Conservation (phyloP, 2,888 invertebrate species). For the Mycogona germanica region DNA sequence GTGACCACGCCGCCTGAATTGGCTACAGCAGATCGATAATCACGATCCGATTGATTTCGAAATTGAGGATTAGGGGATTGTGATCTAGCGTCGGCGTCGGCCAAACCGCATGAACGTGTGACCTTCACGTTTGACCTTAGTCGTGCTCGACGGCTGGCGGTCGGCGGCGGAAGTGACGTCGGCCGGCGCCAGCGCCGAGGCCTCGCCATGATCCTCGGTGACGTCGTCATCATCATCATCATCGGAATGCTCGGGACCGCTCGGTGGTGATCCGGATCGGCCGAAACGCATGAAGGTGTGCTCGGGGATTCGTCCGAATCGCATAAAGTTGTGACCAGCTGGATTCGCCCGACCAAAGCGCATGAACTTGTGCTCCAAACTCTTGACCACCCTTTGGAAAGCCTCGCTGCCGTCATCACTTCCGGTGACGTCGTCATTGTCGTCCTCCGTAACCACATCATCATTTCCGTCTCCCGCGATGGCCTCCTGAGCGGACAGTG, state of each 20-base stretch:
- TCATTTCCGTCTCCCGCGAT: too few species aligned
- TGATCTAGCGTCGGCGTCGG: too few species aligned
- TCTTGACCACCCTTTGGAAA: background rate
- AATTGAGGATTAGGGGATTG: too few species aligned
- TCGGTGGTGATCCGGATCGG: slow-evolving; percentile 7
- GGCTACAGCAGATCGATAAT: too few species aligned
- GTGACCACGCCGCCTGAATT: too few species aligned
- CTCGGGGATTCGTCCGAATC: slow-evolving; percentile 17
- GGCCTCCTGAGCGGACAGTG: too few species aligned
- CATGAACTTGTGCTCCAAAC: slow-evolving; percentile 13
- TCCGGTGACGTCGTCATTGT: too few species aligned
- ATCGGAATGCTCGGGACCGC: too few species aligned
- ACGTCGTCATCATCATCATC: too few species aligned
- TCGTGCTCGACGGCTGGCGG: background rate
- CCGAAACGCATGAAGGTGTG: slow-evolving; percentile 17
- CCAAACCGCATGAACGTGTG: slow-evolving; percentile 16
- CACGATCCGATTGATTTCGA: too few species aligned
- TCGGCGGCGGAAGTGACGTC: background rate
- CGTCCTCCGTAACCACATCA: too few species aligned
- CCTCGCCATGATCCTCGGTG: background rate
- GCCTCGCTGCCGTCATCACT: background rate
- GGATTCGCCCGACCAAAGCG: slow-evolving; percentile 4
- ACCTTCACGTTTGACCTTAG: slow-evolving; percentile 10
- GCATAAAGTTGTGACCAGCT: slow-evolving; percentile 18
- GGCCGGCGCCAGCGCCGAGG: background rate